Evolutionary conservation across 2,113 vertebrate species (phyloP).

Genomic region (Rostratula benghalensis): DNA sequence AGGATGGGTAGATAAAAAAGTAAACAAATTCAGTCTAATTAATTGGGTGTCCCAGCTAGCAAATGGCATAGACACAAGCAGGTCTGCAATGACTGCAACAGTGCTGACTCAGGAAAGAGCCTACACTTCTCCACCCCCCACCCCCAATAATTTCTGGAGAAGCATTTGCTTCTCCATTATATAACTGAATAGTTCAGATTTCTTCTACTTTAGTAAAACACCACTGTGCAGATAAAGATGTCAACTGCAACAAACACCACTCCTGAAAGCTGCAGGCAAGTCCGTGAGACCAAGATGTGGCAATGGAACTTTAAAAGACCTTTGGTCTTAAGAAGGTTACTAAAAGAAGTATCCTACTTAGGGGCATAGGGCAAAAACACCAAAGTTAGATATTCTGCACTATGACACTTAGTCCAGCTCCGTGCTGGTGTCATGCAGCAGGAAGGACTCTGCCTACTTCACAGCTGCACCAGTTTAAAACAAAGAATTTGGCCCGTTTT

Average conservation of each 20-base stretch:
- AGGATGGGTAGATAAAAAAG: background rate
- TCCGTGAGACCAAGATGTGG: background rate
- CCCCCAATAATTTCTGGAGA: background rate
- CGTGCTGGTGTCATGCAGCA: background rate
- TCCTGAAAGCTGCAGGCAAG: background rate
- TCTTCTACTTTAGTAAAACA: background rate
- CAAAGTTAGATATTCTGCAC: background rate
- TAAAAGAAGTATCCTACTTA: background rate
- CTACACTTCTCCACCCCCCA: too few species aligned
- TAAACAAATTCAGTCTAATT: background rate
- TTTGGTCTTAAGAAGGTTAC: background rate
- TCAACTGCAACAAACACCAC: background rate
- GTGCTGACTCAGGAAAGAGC: background rate
- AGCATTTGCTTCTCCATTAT: background rate
- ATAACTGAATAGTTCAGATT: background rate
- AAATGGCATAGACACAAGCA: background rate
- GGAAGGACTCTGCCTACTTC: background rate
- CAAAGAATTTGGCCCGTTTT: background rate
- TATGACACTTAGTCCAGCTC: rapidly evolving
- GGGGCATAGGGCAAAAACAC: background rate
- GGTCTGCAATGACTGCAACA: background rate
- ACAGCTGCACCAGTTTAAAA: background rate
- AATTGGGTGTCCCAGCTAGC: background rate
- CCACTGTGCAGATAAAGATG: background rate
- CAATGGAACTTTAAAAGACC: background rate